A percentile compares a stretch with the other conserved stretches of the same genome.
Conservation (phyloP, 2,888 invertebrate species). For the Drosophila neonasuta region DNA sequence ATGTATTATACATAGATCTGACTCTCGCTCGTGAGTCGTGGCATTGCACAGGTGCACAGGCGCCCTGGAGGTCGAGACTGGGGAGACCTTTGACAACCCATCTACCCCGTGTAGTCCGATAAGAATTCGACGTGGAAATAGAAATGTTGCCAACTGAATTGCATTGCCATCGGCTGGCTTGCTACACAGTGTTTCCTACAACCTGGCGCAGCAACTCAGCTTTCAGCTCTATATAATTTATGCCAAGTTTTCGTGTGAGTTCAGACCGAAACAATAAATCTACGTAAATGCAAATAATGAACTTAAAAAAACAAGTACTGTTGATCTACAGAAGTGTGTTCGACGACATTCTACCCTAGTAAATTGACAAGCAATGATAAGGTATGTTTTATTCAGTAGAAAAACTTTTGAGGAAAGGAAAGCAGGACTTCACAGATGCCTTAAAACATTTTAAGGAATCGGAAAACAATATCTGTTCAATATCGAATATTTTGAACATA, state of each 20-base stretch:
- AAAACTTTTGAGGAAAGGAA: no score
- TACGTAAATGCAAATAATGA: constrained; percentile 50
- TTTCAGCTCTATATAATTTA: constrained; percentile 48
- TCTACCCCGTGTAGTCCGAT: constrained; percentile 2
- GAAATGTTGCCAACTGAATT: constrained; percentile 13
- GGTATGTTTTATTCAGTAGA: no score
- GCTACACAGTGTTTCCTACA: constrained; percentile 33
- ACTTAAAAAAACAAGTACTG: constrained; percentile 34
- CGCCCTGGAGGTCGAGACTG: constrained; percentile 35
- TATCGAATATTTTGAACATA: no score
- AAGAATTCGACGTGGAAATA: constrained; percentile 19
- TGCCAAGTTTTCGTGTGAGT: constrained; percentile 63
- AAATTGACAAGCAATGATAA: neutral
- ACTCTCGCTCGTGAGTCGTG: constrained; percentile 57
- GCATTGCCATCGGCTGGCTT: constrained; percentile 9
- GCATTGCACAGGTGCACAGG: constrained; percentile 54
- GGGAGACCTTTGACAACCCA: constrained; percentile 24
- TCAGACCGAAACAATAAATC: constrained; percentile 58
- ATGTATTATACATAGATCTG: constrained; percentile 25
- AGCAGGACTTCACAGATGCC: no score
- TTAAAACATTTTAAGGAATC: no score
- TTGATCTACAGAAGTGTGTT: neutral
- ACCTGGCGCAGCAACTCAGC: constrained; percentile 5
- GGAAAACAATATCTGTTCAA: no score
- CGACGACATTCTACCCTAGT: neutral